These are phyloP conservation scores for Calliopum simillimum DNA, from an alignment of 2,888 invertebrate genomes.

Conservation along the genomic window DNA sequence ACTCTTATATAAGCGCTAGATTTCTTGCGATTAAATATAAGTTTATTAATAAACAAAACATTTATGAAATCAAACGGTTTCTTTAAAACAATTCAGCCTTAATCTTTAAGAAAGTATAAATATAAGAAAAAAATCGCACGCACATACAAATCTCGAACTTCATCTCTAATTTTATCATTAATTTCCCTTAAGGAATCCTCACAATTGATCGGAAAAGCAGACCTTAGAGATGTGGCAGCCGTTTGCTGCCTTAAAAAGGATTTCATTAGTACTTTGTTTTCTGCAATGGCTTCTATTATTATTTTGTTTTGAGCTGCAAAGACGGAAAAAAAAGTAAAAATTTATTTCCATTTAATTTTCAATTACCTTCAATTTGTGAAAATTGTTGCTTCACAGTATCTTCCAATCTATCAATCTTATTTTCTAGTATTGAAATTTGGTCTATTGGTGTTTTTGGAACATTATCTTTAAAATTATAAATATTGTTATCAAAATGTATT, in stretches of 20 bases:
- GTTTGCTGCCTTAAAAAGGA: slow-evolving; percentile 11
- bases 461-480: too few species aligned
- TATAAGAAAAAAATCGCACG: too few species aligned
- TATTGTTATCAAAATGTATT: too few species aligned
- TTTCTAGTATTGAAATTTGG: neutral
- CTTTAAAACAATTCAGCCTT: too few species aligned
- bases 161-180: neutral
- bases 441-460: too few species aligned
- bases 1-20: too few species aligned
- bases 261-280: slow-evolving; percentile 21
- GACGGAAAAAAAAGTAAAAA: neutral
- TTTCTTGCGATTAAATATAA: too few species aligned
- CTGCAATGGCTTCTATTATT: slow-evolving; percentile 20
- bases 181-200: neutral
- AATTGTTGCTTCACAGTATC: neutral
- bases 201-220: neutral
- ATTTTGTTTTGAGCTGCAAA: slow-evolving; percentile 18
- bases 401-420: too few species aligned
- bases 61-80: too few species aligned
- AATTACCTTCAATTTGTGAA: neutral
- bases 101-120: too few species aligned
- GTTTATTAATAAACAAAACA: too few species aligned
- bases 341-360: neutral
- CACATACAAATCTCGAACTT: slow-evolving; percentile 20
- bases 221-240: neutral